Evolutionary conservation across 2,797 vertebrate genomes (phyloP).

Genomic region (Telmatherina bonti): DNA sequence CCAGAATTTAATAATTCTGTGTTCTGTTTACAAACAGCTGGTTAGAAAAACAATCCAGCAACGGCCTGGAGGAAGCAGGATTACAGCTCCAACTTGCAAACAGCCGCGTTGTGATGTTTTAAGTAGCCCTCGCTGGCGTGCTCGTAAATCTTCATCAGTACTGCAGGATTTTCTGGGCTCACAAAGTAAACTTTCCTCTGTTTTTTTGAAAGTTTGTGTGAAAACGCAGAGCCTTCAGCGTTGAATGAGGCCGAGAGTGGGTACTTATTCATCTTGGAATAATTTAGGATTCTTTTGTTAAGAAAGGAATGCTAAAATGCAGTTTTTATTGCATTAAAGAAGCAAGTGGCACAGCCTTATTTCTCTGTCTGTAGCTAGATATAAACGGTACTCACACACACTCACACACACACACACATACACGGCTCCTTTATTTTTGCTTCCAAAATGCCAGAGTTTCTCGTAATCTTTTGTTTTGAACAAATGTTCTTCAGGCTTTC

Average conservation of each 20-base stretch:
- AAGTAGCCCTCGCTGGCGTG: background rate
- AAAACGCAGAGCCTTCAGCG: background rate
- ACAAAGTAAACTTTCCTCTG: background rate
- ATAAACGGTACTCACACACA: background rate
- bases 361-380: background rate
- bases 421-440: background rate
- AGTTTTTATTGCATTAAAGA: conserved; percentile 11
- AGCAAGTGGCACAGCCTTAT: background rate
- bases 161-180: background rate
- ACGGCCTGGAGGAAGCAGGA: background rate
- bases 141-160: background rate
- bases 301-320: background rate
- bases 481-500: too few relatives aligned
- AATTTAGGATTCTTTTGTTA: background rate
- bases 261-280: conserved; percentile 10
- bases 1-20: too few relatives aligned
- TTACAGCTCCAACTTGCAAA: background rate
- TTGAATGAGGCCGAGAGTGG: background rate
- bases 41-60: background rate
- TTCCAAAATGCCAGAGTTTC: background rate
- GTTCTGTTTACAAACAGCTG: background rate
- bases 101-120: background rate
- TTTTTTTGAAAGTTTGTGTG: background rate
- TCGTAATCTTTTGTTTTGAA: too few relatives aligned
- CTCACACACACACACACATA: background rate